A percentile compares a stretch with the other conserved stretches of the same genome.
These are phyloP conservation scores for Drosophila dives DNA, from an alignment of 2,888 invertebrate genomes.

Conservation along the genomic window DNA sequence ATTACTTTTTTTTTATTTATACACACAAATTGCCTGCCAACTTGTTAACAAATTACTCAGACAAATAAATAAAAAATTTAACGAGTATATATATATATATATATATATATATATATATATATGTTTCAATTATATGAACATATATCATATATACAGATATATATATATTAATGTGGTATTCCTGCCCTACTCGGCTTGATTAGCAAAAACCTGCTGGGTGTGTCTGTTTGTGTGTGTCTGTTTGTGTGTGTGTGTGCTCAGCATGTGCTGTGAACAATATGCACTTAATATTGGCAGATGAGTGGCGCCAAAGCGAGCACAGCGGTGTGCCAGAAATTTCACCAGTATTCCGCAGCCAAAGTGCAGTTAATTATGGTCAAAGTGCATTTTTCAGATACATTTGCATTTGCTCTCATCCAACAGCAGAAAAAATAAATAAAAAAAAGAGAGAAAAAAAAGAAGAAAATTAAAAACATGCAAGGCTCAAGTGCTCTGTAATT, in stretches of 20 bases:
- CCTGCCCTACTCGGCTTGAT: slow-evolving; percentile 42
- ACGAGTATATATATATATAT: background rate
- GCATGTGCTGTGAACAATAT: slow-evolving; percentile 42
- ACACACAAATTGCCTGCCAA: background rate
- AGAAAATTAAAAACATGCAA: slow-evolving; percentile 26
- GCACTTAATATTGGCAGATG: slow-evolving; percentile 44
- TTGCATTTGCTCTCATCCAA: slow-evolving; percentile 42
- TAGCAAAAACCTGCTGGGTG: slow-evolving; percentile 34
- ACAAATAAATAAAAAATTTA: background rate
- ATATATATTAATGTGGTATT: background rate
- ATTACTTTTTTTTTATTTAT: background rate
- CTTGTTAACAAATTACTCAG: slow-evolving; percentile 17
- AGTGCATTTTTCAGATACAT: slow-evolving; percentile 39
- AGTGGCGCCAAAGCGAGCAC: slow-evolving; percentile 28
- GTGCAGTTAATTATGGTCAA: slow-evolving; percentile 54
- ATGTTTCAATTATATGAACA: background rate
- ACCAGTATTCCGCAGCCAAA: slow-evolving; percentile 30
- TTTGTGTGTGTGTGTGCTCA: slow-evolving; percentile 17
- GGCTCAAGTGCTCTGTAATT: slow-evolving; percentile 38
- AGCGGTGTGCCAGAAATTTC: slow-evolving; percentile 40
- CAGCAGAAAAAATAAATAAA: slow-evolving; percentile 1
- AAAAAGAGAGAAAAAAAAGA: slow-evolving; percentile 1
- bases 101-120: background rate
- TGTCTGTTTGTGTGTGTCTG: background rate
- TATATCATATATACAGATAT: background rate